Evolutionary conservation across 2,113 vertebrate genomes (phyloP), one percentile per base, ranked within the genome.

Genomic region (Dolichotis patagonum): DNA sequence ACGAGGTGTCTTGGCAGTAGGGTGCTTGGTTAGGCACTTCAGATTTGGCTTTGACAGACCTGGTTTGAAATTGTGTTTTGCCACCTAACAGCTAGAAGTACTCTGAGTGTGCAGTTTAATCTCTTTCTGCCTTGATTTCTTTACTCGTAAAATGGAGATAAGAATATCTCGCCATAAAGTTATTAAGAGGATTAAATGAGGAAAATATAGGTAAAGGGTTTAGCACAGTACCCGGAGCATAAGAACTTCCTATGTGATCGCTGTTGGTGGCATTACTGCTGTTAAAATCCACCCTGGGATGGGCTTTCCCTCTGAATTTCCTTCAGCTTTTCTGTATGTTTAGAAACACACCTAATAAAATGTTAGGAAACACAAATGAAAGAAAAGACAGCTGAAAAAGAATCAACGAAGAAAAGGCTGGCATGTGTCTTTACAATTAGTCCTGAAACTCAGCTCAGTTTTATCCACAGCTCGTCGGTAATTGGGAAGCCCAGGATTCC

Each of bases 91-190:
- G 28, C 22, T 89, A 17, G 75, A 81, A 62, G 38, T 81, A 54
- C 30, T 65, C 63, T 17, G 41, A 77, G 38, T 49, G 88, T 90
- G 35, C 19, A 83, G 85, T 56, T 95, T 65, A 63, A 30, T 75
- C 56, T 92, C 35, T 30, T 82, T 90, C 28, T 26, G 71, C 46
- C 54, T 89, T 87, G 17, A 92, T 88, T 95, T 92, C 41, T 28
- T 92, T 60, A 81, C 54, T 67, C 54, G 22, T 71, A 95, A 92
- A 92, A 58, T 12, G 24, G 91, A 93, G 10, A 41, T 69, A 75
- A 78, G 41, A 54, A 20, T 77, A 88, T 60, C 91, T 87, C 62
- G 58, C 7, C 52, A 60, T 83, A 52, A 71, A 28, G 32, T 78
- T 52, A 82, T 60, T 58, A 8, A 56, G 41, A 90, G 77, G 14